Conservation (phyloP, 2,888 invertebrate species). For the Caenorhabditis sulstoni region DNA sequence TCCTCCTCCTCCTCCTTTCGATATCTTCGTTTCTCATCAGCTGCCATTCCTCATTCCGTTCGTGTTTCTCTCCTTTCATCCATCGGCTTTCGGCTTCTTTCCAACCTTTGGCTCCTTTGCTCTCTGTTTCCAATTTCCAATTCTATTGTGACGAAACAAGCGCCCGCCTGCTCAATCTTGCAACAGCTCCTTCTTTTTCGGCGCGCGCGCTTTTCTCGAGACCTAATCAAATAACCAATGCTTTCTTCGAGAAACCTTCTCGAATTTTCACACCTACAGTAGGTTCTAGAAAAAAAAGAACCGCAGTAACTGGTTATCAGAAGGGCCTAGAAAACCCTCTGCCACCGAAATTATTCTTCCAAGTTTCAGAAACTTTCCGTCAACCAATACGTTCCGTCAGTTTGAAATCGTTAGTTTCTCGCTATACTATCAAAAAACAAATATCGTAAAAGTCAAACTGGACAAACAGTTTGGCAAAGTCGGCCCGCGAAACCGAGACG, state of each 20-base stretch:
- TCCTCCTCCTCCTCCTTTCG: constrained; percentile 13
- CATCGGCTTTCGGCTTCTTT: background rate
- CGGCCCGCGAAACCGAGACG: too few species aligned
- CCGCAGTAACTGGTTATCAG: too few species aligned
- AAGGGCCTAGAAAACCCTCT: too few species aligned
- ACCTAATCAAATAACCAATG: constrained; percentile 38
- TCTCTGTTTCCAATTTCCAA: constrained; percentile 22
- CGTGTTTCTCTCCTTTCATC: constrained; percentile 24
- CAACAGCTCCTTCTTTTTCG: constrained; percentile 21
- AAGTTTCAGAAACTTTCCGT: background rate
- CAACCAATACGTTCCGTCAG: background rate
- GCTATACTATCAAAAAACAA: too few species aligned
- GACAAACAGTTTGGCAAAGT: too few species aligned
- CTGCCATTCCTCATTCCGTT: constrained; percentile 57
- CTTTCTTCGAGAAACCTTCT: too few species aligned
- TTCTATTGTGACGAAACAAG: constrained; percentile 46
- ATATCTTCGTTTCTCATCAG: constrained; percentile 47
- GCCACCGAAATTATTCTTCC: background rate
- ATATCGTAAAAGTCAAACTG: too few species aligned
- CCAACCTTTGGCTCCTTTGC: constrained; percentile 22
- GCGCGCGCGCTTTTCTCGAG: constrained; percentile 9
- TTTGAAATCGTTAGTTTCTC: too few species aligned
- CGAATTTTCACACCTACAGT: too few species aligned
- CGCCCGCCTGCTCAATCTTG: constrained; percentile 32
- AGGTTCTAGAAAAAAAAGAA: too few species aligned